These are phyloP conservation scores for Pelodytes ibericus DNA, from an alignment of 2,797 vertebrate species.

Conservation along the genomic window DNA sequence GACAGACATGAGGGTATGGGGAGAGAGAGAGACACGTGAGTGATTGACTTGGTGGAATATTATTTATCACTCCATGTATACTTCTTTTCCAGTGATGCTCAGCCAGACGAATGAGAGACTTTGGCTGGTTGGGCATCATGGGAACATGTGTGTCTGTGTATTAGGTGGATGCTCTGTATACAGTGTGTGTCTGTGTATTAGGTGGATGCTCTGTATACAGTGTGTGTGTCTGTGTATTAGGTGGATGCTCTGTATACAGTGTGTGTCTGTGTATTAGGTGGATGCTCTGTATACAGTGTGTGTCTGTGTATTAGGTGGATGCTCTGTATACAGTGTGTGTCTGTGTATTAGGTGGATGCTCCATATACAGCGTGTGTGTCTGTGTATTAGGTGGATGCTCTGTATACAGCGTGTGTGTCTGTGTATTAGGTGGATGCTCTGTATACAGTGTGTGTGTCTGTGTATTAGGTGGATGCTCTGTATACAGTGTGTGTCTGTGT, in stretches of 20 bases:
- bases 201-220: background rate
- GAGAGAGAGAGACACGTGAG: too few species aligned
- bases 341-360: background rate
- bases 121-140: too few species aligned
- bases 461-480: background rate
- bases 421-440: background rate
- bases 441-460: background rate
- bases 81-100: too few species aligned
- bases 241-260: background rate
- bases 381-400: too few species aligned
- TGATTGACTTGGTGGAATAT: too few species aligned
- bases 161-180: too few species aligned
- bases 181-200: background rate
- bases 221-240: background rate
- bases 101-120: too few species aligned
- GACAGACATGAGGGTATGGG: too few species aligned
- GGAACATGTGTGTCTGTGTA: background rate
- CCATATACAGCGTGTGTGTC: background rate
- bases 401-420: background rate
- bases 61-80: too few species aligned
- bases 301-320: slow-evolving; percentile 1
- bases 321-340: background rate
- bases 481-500: background rate
- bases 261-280: background rate
- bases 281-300: background rate